Evolutionary conservation across 2,797 vertebrate genomes (phyloP).

Genomic region (Manis javanica): DNA sequence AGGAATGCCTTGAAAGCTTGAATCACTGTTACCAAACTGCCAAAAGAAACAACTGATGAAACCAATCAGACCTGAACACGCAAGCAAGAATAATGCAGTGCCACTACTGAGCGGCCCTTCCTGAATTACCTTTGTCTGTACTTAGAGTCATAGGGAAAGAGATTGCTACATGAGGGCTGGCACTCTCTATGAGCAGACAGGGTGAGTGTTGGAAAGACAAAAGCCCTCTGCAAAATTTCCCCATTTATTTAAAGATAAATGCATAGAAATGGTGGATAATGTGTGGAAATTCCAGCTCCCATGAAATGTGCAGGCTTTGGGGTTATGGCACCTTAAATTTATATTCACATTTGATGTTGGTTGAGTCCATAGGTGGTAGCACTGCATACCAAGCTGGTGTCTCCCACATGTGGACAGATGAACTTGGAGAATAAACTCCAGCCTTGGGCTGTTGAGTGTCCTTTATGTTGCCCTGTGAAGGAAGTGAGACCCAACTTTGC

Average conservation of each 20-base stretch:
- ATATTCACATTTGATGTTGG: rapidly evolving
- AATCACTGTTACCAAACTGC: slow-evolving; percentile 58
- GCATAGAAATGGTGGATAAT: neutral
- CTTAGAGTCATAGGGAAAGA: slow-evolving; percentile 3
- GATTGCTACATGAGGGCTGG: neutral
- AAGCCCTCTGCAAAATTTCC: neutral
- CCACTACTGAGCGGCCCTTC: slow-evolving; percentile 34
- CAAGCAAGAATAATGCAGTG: neutral
- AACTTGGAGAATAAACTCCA: slow-evolving; percentile 49
- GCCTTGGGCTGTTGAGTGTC: slow-evolving; percentile 43
- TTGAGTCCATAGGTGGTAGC: neutral
- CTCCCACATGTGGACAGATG: slow-evolving; percentile 48
- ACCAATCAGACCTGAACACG: slow-evolving; percentile 61
- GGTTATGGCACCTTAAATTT: neutral
- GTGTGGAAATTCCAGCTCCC: neutral
- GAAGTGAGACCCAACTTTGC: slow-evolving; percentile 69
- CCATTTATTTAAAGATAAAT: neutral
- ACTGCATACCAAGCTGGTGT: slow-evolving; percentile 8
- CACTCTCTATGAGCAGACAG: neutral
- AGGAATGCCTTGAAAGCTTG: slow-evolving; percentile 76
- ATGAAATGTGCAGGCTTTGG: neutral
- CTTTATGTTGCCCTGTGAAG: slow-evolving; percentile 63
- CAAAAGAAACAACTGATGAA: slow-evolving; percentile 57
- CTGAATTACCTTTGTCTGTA: slow-evolving; percentile 56
- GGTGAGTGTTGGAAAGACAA: neutral